phyloP scores from a whole-genome alignment of 2,888 invertebrate genomes.

The Polyploca ridens region DNA sequence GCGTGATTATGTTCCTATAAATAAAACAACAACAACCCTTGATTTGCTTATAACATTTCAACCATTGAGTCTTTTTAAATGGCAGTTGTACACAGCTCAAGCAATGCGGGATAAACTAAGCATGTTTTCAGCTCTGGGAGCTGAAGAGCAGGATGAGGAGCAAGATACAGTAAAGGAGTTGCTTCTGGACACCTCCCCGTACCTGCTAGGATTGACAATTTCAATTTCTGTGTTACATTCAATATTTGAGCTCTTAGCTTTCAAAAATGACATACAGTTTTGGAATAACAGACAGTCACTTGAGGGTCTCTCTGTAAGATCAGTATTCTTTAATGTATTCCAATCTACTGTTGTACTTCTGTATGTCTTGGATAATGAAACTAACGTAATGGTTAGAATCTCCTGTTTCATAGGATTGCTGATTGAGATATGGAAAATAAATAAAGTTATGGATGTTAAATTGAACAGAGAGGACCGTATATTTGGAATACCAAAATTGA shows the following conservation, averaged over 20 bases:
- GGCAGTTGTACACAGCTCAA: conserved; percentile 99
- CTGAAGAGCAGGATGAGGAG: conserved; percentile 93
- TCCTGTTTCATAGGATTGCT: conserved; percentile 97
- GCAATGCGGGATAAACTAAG: conserved; percentile 96
- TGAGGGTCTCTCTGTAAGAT: conserved; percentile 98
- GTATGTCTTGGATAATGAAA: conserved; percentile 99
- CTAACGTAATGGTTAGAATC: conserved; percentile 97
- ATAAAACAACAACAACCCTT: conserved; percentile 90
- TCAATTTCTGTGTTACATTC: conserved; percentile 97
- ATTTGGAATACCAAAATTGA: conserved; percentile 92
- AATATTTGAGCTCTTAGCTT: conserved; percentile 98
- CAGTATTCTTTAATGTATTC: conserved; percentile 99
- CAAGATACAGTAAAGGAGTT: conserved; percentile 97
- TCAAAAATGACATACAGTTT: conserved; percentile 99
- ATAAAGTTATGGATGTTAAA: conserved; percentile 94
- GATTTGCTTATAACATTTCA: conserved; percentile 91
- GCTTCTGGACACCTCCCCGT: conserved; percentile 98
- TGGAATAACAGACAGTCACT: conserved; percentile 99
- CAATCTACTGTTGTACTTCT: conserved; percentile 97
- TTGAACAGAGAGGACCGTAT: conserved; percentile 89
- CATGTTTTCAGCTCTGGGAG: conserved; percentile 85
- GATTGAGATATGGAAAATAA: conserved; percentile 99
- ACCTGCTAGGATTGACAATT: conserved; percentile 95
- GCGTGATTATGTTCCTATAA: conserved; percentile 96
- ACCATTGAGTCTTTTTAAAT: conserved; percentile 97